Evolutionary conservation across 2,113 vertebrate genomes (phyloP).

Genomic region (Sylvicapra grimmia): DNA sequence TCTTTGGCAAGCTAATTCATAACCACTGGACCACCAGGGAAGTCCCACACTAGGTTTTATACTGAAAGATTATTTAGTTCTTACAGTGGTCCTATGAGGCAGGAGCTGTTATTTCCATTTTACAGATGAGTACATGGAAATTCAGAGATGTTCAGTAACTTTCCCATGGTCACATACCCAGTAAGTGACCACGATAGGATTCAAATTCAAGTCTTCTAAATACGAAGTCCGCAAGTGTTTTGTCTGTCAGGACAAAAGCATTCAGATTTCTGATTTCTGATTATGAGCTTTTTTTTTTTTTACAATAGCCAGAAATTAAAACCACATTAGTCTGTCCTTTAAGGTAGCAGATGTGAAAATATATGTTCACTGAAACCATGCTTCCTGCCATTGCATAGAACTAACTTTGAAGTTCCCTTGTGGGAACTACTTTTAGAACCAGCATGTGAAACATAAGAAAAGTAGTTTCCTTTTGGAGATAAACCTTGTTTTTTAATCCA

Average conservation of each 20-base stretch:
- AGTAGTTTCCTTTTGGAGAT: neutral
- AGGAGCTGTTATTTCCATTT: neutral
- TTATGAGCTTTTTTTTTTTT: neutral
- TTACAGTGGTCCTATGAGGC: neutral
- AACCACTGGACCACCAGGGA: neutral
- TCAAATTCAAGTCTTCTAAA: neutral
- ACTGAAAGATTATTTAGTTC: neutral
- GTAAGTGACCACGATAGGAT: neutral
- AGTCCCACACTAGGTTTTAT: neutral
- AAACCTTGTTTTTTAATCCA: neutral
- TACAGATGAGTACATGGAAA: neutral
- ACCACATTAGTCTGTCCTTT: neutral
- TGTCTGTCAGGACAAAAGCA: neutral
- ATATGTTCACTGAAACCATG: no score
- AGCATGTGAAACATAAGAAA: neutral
- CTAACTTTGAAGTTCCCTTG: neutral
- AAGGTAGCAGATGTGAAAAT: neutral
- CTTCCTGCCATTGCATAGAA: neutral
- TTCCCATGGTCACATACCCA: neutral
- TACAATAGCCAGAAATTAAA: neutral
- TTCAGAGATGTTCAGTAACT: neutral
- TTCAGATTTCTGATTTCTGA: neutral
- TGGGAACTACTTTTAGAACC: neutral
- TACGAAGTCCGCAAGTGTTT: neutral
- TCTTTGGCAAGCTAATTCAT: neutral